These are phyloP conservation scores for Sylvietta virens DNA, from an alignment of 2,113 vertebrate species.

Conservation along the genomic window DNA sequence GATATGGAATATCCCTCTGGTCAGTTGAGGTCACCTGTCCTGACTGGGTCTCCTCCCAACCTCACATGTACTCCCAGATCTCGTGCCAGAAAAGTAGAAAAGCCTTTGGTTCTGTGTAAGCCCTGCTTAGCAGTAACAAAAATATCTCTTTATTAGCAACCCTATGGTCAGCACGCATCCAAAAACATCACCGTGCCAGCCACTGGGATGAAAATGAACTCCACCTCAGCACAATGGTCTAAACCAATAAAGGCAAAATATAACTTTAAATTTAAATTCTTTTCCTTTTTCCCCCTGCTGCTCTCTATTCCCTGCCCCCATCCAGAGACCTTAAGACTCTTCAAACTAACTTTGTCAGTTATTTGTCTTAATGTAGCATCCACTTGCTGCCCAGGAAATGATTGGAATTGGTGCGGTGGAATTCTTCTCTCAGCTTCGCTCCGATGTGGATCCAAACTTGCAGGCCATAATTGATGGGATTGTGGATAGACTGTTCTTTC, in stretches of 20 bases:
- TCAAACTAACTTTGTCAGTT: not conserved
- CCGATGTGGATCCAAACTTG: slow-evolving; percentile 81
- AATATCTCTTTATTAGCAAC: not conserved
- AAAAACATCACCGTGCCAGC: not conserved
- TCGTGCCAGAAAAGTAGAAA: not conserved
- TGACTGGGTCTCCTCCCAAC: not conserved
- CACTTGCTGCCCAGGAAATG: slow-evolving; percentile 83
- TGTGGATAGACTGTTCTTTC: slow-evolving; percentile 88
- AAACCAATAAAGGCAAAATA: not conserved
- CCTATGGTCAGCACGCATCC: not conserved
- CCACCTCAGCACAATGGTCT: not conserved
- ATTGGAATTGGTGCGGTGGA: slow-evolving; percentile 89
- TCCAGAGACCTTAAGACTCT: not conserved
- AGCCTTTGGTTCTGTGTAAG: not conserved
- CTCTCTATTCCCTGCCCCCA: accelerated
- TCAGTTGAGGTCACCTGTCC: not conserved
- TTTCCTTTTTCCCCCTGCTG: not conserved
- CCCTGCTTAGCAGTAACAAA: not conserved
- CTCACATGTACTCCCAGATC: not conserved
- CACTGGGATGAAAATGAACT: not conserved
- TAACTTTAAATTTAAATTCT: not conserved
- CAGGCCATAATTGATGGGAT: slow-evolving; percentile 84
- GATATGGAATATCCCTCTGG: not conserved
- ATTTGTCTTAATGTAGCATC: slow-evolving; percentile 75
- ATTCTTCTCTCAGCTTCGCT: slow-evolving; percentile 89